Base-by-base conservation (phyloP, 2,888 invertebrate genomes). In the Villa cingulata region DNA sequence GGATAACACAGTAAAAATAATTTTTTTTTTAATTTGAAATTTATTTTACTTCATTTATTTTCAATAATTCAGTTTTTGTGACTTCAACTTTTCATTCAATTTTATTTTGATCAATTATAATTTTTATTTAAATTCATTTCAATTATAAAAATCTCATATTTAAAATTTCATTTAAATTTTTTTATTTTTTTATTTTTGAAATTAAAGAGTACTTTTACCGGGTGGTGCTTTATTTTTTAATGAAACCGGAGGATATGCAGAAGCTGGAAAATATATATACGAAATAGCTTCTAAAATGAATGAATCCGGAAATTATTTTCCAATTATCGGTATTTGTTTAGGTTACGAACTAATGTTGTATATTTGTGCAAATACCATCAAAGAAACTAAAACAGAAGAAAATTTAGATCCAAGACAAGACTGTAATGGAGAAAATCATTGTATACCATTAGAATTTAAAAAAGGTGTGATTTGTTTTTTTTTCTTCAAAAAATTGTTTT, bases 311-410 rank as follows among this genome's bases (percentile, higher is more conserved):
- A 76, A 79, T 45, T 78, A 83, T 58, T 89, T 90, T 61, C 92
- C 94, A 0, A 61, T 95, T 40, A 86, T 85, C 74, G 92, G 89
- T 1, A 90, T 83, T 1, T 94, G 94, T 57, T 74, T 90, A 37
- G 94, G 94, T 2, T 86, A 88, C 64, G 85, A 95, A 64, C 69
- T 88, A 34, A 64, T 89, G 47, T 70, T 82, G 17, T 79, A 79
- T 49, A 80, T 74, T 2, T 80, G 74, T 2, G 70, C 75, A 1
- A 15, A 18, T 38, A 23, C 20, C 2, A 34, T n/a, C 4, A 29
- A 41, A 16, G 7, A n/a, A 16, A 14, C 17, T 37, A 12, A n/a
- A 14, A 37, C 18, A 18, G 12, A 10, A 37, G 60, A 70, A 36
- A 55, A 56, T 2, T 60, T 64, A 27, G 78, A 83, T 46, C 74